Percentiles rank a stretch among this genome's conserved stretches.
phyloP scores from a whole-genome alignment of 2,888 invertebrate species.

The Scotopteryx bipunctaria region DNA sequence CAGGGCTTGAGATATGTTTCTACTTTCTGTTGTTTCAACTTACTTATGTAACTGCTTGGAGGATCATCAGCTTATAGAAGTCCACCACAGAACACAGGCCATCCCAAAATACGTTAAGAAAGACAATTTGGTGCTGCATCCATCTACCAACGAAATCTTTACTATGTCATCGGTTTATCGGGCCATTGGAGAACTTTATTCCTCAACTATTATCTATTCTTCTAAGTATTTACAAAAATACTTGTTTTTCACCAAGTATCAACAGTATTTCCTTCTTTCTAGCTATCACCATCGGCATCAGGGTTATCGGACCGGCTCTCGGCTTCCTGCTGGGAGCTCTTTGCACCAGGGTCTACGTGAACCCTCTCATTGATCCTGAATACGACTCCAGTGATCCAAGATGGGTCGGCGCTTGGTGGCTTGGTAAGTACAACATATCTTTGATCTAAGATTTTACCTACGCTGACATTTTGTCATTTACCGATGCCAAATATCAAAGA shows the following conservation, averaged over 20 bases:
- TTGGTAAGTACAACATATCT: constrained; percentile 84
- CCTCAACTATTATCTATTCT: too few species aligned
- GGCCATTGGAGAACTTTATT: too few species aligned
- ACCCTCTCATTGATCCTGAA: constrained; percentile 88
- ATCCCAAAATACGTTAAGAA: too few species aligned
- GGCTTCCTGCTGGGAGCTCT: constrained; percentile 95
- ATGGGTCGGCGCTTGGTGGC: constrained; percentile 99
- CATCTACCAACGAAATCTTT: too few species aligned
- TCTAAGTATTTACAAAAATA: too few species aligned
- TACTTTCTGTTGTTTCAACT: constrained; percentile 40
- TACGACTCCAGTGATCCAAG: constrained; percentile 91
- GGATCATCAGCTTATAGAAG: too few species aligned
- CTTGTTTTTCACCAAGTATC: not conserved
- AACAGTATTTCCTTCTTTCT: constrained; percentile 43
- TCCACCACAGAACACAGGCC: too few species aligned
- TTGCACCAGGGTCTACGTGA: constrained; percentile 94
- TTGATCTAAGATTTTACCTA: not conserved
- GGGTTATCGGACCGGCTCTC: constrained; percentile 94
- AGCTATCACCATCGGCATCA: constrained; percentile 96
- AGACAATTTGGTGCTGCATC: too few species aligned
- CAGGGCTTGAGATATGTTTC: not conserved
- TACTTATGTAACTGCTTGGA: too few species aligned
- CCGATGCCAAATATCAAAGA: too few species aligned
- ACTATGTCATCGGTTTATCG: too few species aligned
- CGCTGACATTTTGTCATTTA: too few species aligned